Evolutionary conservation across 2,888 invertebrate genomes (phyloP).

Genomic region (Macroteleia sp.): DNA sequence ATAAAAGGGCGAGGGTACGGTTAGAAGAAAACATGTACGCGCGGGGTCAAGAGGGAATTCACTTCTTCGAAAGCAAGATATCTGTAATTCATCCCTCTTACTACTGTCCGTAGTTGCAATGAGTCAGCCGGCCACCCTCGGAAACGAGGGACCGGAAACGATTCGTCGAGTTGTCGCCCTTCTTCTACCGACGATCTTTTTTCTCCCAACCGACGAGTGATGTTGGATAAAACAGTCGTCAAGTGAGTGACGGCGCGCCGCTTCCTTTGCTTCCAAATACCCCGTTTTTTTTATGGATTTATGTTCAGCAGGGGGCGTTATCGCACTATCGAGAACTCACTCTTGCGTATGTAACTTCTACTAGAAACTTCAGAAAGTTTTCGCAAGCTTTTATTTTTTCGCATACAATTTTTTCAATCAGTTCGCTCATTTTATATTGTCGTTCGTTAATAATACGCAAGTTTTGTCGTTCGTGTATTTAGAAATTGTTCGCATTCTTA

Average conservation of each 20-base stretch:
- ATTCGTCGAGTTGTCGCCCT: conserved; percentile 39
- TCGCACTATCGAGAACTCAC: conserved; percentile 29
- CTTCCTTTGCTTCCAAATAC: conserved; percentile 46
- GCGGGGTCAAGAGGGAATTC: conserved; percentile 50
- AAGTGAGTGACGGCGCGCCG: conserved; percentile 42
- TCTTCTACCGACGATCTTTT: conserved; percentile 26
- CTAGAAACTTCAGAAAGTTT: background rate
- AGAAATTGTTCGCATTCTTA: too few relatives aligned
- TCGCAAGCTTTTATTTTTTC: conserved; percentile 1
- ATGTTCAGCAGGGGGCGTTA: conserved; percentile 40
- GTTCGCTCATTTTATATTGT: conserved; percentile 1
- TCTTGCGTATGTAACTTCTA: conserved; percentile 14
- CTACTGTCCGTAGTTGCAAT: conserved; percentile 48
- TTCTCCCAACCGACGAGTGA: conserved; percentile 31
- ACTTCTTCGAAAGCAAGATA: conserved; percentile 51
- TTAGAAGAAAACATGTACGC: conserved; percentile 34
- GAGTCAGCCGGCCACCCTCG: conserved; percentile 55
- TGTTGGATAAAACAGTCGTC: conserved; percentile 51
- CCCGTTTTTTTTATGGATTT: conserved; percentile 56
- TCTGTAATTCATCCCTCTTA: conserved; percentile 54
- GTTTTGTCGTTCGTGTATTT: too few relatives aligned
- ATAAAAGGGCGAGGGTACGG: background rate
- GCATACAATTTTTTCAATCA: conserved; percentile 15
- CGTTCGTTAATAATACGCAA: too few relatives aligned
- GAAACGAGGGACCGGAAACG: conserved; percentile 39